A percentile compares a stretch with the other conserved stretches of the same genome.
Evolutionary conservation across 1,140 invertebrate genomes (phyloP).

Genomic region (Grapholita molesta): DNA sequence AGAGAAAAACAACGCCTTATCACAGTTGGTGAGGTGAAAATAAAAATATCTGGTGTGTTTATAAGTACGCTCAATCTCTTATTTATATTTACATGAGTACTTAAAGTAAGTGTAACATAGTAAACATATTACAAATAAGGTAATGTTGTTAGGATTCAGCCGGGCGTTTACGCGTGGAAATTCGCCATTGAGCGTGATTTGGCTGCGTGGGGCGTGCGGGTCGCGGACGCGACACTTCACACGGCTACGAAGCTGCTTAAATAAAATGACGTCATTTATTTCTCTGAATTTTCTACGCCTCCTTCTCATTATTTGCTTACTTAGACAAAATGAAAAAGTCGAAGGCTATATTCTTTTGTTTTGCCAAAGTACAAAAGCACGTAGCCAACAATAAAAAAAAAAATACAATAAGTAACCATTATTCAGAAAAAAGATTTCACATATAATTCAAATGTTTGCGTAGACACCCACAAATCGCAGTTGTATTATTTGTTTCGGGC

Average conservation of each 20-base stretch:
- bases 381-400: too few species aligned
- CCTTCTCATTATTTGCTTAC: conserved; percentile 16
- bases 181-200: conserved; percentile 9
- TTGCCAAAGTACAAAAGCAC: background rate
- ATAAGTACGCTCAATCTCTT: too few species aligned
- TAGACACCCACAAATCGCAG: background rate
- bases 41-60: too few species aligned
- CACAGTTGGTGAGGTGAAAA: too few species aligned
- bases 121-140: background rate
- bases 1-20: too few species aligned
- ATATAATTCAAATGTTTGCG: background rate
- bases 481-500: background rate
- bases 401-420: too few species aligned
- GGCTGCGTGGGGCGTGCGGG: background rate
- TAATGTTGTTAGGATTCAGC: background rate
- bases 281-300: conserved; percentile 8
- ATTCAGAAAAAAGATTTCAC: background rate
- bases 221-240: background rate
- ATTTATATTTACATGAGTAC: too few species aligned
- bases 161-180: background rate
- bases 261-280: conserved; percentile 15
- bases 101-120: background rate
- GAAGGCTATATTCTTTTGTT: background rate
- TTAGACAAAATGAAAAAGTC: conserved; percentile 2
- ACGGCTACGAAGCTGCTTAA: conserved; percentile 5